Percentiles rank a stretch among this genome's conserved stretches.
These are phyloP conservation scores for Probaryconus sp. DNA, from an alignment of 1,140 invertebrate species.

Conservation along the genomic window DNA sequence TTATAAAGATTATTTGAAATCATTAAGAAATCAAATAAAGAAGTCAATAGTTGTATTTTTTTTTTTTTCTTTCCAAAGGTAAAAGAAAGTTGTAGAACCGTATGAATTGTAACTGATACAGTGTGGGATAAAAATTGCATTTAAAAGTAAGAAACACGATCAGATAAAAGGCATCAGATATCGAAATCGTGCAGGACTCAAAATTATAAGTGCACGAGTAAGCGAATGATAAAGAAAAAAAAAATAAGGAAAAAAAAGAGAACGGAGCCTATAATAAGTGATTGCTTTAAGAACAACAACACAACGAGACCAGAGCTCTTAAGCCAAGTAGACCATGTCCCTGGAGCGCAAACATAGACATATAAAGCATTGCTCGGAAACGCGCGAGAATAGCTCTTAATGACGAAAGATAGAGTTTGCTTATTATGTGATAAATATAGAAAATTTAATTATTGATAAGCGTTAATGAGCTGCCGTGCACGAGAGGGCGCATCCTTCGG, in stretches of 20 bases:
- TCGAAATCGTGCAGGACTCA: constrained; percentile 52
- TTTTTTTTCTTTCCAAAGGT: constrained; percentile 17
- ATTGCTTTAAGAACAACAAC: constrained; percentile 50
- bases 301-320: constrained; percentile 24
- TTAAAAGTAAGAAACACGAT: constrained; percentile 30
- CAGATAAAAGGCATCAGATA: constrained; percentile 53
- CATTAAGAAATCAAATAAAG: no score
- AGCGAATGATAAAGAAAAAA: constrained; percentile 45
- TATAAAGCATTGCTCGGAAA: constrained; percentile 41
- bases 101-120: constrained; percentile 36
- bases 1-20: no score
- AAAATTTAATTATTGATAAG: constrained; percentile 65
- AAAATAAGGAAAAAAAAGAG: constrained; percentile 43
- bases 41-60: no score
- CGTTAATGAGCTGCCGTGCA: constrained; percentile 63
- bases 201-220: constrained; percentile 30
- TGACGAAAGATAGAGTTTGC: constrained; percentile 56
- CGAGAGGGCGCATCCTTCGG: constrained; percentile 61
- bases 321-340: constrained; percentile 62
- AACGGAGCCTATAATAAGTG: constrained; percentile 32
- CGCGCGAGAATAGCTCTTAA: constrained; percentile 47
- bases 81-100: constrained; percentile 44
- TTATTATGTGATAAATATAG: constrained; percentile 64
- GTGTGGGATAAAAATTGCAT: constrained; percentile 40
- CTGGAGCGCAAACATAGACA: constrained; percentile 38